Base-by-base conservation (phyloP, 2,113 vertebrate species). In the Dasypus novemcinctus region DNA sequence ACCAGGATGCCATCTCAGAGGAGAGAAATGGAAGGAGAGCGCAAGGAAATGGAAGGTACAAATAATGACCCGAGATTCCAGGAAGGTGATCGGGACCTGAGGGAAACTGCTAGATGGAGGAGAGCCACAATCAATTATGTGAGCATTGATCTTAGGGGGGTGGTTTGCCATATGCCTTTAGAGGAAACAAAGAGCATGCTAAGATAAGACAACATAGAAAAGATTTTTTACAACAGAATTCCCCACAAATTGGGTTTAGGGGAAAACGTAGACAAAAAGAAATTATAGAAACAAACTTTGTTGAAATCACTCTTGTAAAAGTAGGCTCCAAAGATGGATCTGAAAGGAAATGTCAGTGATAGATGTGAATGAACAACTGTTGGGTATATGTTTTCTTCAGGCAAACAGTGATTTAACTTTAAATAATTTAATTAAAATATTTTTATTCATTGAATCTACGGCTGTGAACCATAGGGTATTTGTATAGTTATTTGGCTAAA, bases 401-500 rank as follows among this genome's bases (percentile, higher is more conserved):
- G 21, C 46, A 85, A 78, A 76, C 2, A 31, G 2, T 20, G 59
- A 54, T 74, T 79, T 82, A 81, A 93, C 10, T 69, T 72, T 13
- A 54, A 81, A 85, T 76, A 68, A 87, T 0, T 46, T 81, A 46
- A 90, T 59, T 76, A 49, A 74, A 71, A 52, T 69, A 15, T 41
- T 66, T n/a, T 41, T 1, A 14, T 14, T 75, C 7, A 27, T 88
- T 49, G 2, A 46, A 64, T 41, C 18, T 66, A 1, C 75, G 59
- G 18, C 89, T 49, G 1, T 29, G 18, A 90, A 75, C 7, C 15
- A 23, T 38, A 18, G 2, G 33, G 41, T 17, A 11, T 20, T 49
- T 90, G 89, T 0, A 4, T 1, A 49, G 18, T 54, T 54, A 92
- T 27, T 93, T 93, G 96, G 31, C 23, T 96, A 93, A 66, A 94